Conservation (phyloP, 2,888 invertebrate genomes). For the Odontothrips loti region DNA sequence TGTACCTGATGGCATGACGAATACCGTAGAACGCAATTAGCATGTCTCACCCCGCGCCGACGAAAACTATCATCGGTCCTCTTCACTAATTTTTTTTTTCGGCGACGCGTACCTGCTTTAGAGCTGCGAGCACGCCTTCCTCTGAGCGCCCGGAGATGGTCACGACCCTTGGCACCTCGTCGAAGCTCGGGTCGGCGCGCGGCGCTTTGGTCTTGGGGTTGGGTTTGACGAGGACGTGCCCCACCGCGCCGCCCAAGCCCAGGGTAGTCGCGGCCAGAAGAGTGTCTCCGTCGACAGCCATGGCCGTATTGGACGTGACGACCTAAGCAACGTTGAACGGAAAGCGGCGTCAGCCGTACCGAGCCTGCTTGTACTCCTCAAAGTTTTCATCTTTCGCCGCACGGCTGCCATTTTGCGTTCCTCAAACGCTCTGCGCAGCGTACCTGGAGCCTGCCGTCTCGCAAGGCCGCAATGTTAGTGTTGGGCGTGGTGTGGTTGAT, state of each 20-base stretch:
- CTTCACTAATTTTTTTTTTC: too few relatives aligned
- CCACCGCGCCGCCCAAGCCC: not conserved
- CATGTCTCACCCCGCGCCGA: too few relatives aligned
- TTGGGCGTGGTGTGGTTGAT: constrained; percentile 84
- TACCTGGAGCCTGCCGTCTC: constrained; percentile 58
- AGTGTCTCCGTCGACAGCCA: not conserved
- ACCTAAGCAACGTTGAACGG: too few relatives aligned
- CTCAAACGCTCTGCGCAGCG: too few relatives aligned
- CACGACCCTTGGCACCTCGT: not conserved
- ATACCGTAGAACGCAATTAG: too few relatives aligned
- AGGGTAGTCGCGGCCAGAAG: not conserved
- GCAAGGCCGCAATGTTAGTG: constrained; percentile 78
- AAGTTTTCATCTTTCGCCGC: not conserved
- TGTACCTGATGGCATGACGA: not conserved
- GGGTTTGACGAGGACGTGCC: not conserved
- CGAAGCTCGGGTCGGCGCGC: not conserved
- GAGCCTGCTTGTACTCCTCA: too few relatives aligned
- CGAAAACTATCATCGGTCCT: too few relatives aligned
- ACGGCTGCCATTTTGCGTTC: too few relatives aligned
- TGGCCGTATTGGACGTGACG: not conserved
- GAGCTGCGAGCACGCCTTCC: not conserved
- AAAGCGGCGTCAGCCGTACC: too few relatives aligned
- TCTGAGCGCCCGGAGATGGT: not conserved
- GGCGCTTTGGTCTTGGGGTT: not conserved
- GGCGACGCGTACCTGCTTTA: not conserved